Percentiles rank a stretch among this genome's conserved stretches.
phyloP scores from a whole-genome alignment of 2,797 vertebrate species.

The Petrocephalus sullivani region DNA sequence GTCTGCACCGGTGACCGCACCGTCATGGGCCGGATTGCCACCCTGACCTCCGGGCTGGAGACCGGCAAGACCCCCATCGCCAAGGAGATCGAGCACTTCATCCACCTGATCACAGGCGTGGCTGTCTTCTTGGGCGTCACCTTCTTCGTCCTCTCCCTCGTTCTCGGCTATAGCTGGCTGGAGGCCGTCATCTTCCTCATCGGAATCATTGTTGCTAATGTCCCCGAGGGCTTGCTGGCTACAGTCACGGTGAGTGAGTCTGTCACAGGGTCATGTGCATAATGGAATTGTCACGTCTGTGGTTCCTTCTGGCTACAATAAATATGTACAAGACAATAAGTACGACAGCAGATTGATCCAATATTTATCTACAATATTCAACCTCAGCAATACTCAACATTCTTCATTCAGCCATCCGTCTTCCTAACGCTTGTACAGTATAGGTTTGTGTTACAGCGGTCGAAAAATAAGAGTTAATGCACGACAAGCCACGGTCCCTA shows the following conservation, averaged over 20 bases:
- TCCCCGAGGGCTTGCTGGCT: conserved; percentile 84
- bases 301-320: background rate
- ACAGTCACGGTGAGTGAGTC: conserved; percentile 78
- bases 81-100: conserved; percentile 89
- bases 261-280: background rate
- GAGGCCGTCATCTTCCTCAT: conserved; percentile 93
- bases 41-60: conserved; percentile 82
- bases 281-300: background rate
- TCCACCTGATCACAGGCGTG: conserved; percentile 87
- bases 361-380: background rate
- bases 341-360: background rate
- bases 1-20: conserved; percentile 83
- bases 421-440: background rate
- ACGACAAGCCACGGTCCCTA: background rate
- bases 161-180: conserved; percentile 80
- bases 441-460: background rate
- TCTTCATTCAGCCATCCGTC: background rate
- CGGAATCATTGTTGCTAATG: conserved; percentile 88
- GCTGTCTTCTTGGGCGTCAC: conserved; percentile 81
- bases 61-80: conserved; percentile 88
- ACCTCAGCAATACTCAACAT: background rate
- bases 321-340: background rate
- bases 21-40: conserved; percentile 89
- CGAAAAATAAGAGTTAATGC: background rate
- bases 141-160: conserved; percentile 83